Evolutionary conservation across 2,888 invertebrate species (phyloP), one percentile per base, ranked within the genome.

Genomic region (Eudasyphora cyanicolor): DNA sequence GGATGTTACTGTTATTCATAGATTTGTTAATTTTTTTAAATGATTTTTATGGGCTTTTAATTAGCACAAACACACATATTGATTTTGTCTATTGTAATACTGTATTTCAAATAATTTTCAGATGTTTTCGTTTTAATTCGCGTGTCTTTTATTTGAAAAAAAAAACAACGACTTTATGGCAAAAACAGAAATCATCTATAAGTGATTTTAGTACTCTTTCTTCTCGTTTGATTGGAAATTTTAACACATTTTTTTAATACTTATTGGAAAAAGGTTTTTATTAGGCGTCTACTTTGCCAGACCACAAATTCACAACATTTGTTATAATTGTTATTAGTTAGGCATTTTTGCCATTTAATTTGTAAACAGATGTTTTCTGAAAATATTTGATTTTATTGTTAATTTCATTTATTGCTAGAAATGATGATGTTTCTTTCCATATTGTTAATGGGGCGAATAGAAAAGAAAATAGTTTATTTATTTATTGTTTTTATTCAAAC

Each of bases 61-160:
- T 86, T 86, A 86, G 64, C 85, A 83, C 85, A n/a, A n/a, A n/a
- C n/a, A n/a, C n/a, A n/a, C n/a, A n/a, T n/a, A 42, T 71, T 60
- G 71, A 60, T 38, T 29, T 62, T 57, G n/a, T 35, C 32, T 24
- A 71, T 54, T 45, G 19, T n/a, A n/a, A n/a, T n/a, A n/a, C n/a
- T n/a, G n/a, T n/a, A n/a, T n/a, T n/a, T n/a, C n/a, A n/a, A n/a
- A n/a, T 76, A 24, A 51, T 64, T 64, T 38, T 38, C 60, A 60
- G 57, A 42, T 74, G 60, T 62, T 82, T 70, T 82, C 21, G 60
- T 49, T 74, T 76, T 54, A 21, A 8, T 35, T 70, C n/a, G n/a
- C n/a, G n/a, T n/a, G n/a, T n/a, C n/a, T n/a, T n/a, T n/a, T n/a
- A n/a, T n/a, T n/a, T n/a, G n/a, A n/a, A n/a, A n/a, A n/a, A n/a